Conservation (phyloP, 2,113 vertebrate species). For the Corydoras sp. region DNA sequence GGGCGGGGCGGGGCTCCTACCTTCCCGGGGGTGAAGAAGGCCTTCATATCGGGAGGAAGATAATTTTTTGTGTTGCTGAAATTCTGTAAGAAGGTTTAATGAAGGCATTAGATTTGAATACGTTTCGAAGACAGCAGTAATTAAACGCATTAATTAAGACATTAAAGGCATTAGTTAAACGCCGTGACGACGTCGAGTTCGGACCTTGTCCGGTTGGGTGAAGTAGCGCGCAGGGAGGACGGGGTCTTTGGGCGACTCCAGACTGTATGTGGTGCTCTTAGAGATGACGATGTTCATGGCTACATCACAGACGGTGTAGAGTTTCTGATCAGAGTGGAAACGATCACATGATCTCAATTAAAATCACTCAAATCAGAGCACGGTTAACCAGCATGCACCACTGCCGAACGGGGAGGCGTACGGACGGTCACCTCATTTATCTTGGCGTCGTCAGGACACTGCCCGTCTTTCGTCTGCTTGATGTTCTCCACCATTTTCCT, state of each 20-base stretch:
- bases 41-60: slow-evolving; percentile 95
- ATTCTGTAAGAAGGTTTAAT: slow-evolving; percentile 68
- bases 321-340: slow-evolving; percentile 70
- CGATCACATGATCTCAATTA: neutral
- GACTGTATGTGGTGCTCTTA: slow-evolving; percentile 97
- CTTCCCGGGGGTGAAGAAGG: slow-evolving; percentile 96
- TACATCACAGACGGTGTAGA: slow-evolving; percentile 97
- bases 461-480: slow-evolving; percentile 96
- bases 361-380: too few species aligned
- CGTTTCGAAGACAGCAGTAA: too few species aligned
- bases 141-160: too few species aligned
- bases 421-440: slow-evolving; percentile 82
- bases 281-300: slow-evolving; percentile 98
- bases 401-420: too few species aligned
- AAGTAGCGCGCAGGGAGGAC: slow-evolving; percentile 90
- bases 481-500: slow-evolving; percentile 99
- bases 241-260: slow-evolving; percentile 97
- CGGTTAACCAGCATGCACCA: too few species aligned
- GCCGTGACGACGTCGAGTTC: neutral
- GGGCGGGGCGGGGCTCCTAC: slow-evolving; percentile 55
- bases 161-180: too few species aligned
- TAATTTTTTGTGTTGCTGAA: slow-evolving; percentile 99
- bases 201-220: slow-evolving; percentile 96
- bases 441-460: slow-evolving; percentile 85
- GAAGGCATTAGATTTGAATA: neutral